Base-by-base conservation (phyloP, 2,797 vertebrate genomes). In the Anguilla megastoma region DNA sequence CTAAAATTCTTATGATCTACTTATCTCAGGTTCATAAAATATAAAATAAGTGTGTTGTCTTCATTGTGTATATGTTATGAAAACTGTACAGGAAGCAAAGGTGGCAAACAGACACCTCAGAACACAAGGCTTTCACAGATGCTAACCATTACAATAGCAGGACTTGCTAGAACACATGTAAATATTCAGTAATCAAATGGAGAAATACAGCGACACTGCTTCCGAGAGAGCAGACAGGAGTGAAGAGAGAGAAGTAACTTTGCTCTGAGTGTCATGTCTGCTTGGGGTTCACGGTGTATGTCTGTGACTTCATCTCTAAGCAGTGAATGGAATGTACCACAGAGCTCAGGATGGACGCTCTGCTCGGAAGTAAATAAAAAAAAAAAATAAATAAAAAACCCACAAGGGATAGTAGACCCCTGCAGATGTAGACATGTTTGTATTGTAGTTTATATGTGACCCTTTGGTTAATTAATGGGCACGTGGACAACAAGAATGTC, bases 11-110 rank as follows among this genome's bases (percentile, higher is more conserved):
- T 18, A 80, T 41, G 21, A 85, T 88, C 87, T 60, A 56, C 84
- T 88, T 76, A 74, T 88, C 87, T 88, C 84, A 88, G 87, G 87
- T 85, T 85, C 58, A 54, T 85, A 85, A 88, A 82, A 58, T 60
- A 88, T 33, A 88, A 7, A 41, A 50, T 45, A 54, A 33, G 16
- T 85, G 33, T 84, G 63, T 84, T 12, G 63, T 88, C 63, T 66
- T 48, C 63, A 76, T 74, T 50, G 50, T 85, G 76, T 85, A 85
- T 58, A 45, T 79, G 54, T 66, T 58, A 54, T 69, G n/a, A 63
- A 87, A 66, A 79, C 50, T 52, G 36, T 79, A 3, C 58, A 18
- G 36, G 18, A n/a, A 41, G 21, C 33, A 82, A 82, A 82, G 79
- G 33, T 41, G 74, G 63, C 24, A 33, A 76, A 33, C 71, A 36